A percentile compares a stretch with the other conserved stretches of the same genome.
Evolutionary conservation across 1,140 invertebrate species (phyloP).

Genomic region (Drosophila tropicalis): DNA sequence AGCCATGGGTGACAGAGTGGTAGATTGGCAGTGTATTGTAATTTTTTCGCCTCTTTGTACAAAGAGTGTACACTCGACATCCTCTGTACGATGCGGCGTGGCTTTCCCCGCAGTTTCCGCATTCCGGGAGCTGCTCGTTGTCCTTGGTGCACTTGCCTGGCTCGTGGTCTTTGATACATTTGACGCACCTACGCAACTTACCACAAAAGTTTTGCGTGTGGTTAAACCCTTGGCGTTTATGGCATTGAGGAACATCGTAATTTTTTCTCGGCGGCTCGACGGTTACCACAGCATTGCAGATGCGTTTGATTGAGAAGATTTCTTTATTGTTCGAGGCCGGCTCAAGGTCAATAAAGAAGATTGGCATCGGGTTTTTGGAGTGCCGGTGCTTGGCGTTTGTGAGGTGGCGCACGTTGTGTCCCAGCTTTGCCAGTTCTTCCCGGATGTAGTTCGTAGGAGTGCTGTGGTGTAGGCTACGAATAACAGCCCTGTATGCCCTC

Average conservation of each 20-base stretch:
- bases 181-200: neutral
- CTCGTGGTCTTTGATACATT: neutral
- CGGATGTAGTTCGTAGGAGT: neutral
- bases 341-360: neutral
- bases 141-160: too few relatives aligned
- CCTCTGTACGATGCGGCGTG: too few relatives aligned
- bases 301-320: neutral
- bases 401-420: neutral
- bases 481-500: neutral
- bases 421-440: conserved; percentile 3
- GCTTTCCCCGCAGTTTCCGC: too few relatives aligned
- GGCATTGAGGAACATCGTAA: neutral
- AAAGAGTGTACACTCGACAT: too few relatives aligned
- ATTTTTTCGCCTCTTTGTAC: too few relatives aligned
- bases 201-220: neutral
- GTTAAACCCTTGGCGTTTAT: neutral
- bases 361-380: neutral
- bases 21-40: too few relatives aligned
- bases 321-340: neutral
- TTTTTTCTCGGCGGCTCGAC: neutral
- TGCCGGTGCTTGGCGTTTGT: neutral
- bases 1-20: too few relatives aligned
- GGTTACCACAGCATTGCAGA: neutral
- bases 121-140: neutral
- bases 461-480: neutral